A percentile compares a stretch with the other conserved stretches of the same genome.
Conservation (phyloP, 2,888 invertebrate species). For the Pegoplata infirma region DNA sequence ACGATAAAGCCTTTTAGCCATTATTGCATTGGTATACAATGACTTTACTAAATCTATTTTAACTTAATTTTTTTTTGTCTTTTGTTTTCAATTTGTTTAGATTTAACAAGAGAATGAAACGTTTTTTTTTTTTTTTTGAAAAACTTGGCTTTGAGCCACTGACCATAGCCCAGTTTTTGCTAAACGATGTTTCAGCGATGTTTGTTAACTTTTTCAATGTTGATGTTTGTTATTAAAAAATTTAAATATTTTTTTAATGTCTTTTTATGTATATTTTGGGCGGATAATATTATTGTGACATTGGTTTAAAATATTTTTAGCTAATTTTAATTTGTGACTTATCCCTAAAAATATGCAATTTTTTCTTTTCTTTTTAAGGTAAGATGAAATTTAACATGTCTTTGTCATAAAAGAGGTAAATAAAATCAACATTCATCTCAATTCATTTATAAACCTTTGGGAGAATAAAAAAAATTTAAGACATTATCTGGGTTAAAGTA, state of each 20-base stretch:
- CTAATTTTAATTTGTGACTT: no score
- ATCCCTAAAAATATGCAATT: no score
- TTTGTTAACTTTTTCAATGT: slow-evolving; percentile 14
- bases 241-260: not conserved
- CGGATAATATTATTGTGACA: not conserved
- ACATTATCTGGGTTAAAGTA: no score
- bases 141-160: slow-evolving; percentile 54
- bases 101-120: not conserved
- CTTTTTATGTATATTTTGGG: not conserved
- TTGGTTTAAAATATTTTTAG: not conserved
- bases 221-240: slow-evolving; percentile 34
- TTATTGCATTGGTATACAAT: not conserved
- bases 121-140: slow-evolving; percentile 8
- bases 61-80: slow-evolving; percentile 32
- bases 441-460: no score
- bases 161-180: slow-evolving; percentile 55
- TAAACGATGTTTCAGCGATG: not conserved
- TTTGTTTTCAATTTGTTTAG: slow-evolving; percentile 27
- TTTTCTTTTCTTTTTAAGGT: no score
- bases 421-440: no score
- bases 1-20: slow-evolving; percentile 36
- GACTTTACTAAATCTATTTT: slow-evolving; percentile 35
- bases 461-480: no score
- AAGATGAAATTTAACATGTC: no score
- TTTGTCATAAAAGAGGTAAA: no score